A percentile compares a stretch with the other conserved stretches of the same genome.
These are phyloP conservation scores for Cremastobaeus sp. DNA, from an alignment of 2,888 invertebrate genomes.

Conservation along the genomic window DNA sequence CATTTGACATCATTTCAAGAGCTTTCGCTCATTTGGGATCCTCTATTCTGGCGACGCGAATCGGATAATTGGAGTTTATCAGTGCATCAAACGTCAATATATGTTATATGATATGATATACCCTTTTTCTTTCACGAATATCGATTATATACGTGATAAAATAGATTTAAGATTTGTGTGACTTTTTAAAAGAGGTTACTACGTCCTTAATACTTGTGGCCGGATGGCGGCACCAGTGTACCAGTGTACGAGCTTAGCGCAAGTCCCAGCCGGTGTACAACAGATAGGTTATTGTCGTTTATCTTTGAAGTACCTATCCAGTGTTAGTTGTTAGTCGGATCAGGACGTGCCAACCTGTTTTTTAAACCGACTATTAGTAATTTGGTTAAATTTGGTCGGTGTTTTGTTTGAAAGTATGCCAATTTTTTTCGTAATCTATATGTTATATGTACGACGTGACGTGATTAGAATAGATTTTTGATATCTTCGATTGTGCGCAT, in stretches of 20 bases:
- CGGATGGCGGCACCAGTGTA: slow-evolving; percentile 53
- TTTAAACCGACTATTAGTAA: slow-evolving; percentile 71
- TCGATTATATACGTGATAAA: slow-evolving; percentile 63
- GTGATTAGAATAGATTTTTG: slow-evolving; percentile 24
- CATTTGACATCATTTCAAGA: too few relatives aligned
- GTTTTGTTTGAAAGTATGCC: slow-evolving; percentile 58
- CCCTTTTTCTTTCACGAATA: slow-evolving; percentile 53
- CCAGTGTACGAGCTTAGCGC: slow-evolving; percentile 65
- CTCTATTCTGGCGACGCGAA: slow-evolving; percentile 37
- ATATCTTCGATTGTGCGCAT: slow-evolving; percentile 41
- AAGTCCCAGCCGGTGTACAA: slow-evolving; percentile 70
- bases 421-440: slow-evolving; percentile 16
- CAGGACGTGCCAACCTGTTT: slow-evolving; percentile 75
- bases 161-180: slow-evolving; percentile 60
- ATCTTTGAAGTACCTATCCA: slow-evolving; percentile 73
- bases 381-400: slow-evolving; percentile 59
- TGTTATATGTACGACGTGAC: slow-evolving; percentile 41
- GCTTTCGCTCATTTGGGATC: slow-evolving; percentile 27
- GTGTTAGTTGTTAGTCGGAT: slow-evolving; percentile 75
- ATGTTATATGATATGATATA: slow-evolving; percentile 58
- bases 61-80: slow-evolving; percentile 39
- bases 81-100: slow-evolving; percentile 43
- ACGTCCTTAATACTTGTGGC: slow-evolving; percentile 59
- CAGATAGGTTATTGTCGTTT: slow-evolving; percentile 75
- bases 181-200: slow-evolving; percentile 54